phyloP scores from a whole-genome alignment of 1,140 invertebrate species.

The Solenopsis fugax region DNA sequence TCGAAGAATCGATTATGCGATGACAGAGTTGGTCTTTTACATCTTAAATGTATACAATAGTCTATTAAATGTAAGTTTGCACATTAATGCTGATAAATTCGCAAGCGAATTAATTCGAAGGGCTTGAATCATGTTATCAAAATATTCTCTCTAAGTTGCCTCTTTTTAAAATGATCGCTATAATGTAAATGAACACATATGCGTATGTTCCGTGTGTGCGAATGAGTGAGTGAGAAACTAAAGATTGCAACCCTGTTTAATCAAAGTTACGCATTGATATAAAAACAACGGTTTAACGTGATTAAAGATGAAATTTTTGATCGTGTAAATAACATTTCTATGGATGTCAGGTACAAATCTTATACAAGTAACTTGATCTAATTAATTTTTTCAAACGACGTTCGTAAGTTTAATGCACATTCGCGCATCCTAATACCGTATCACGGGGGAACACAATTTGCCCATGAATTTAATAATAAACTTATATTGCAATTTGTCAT shows the following conservation, averaged over 20 bases:
- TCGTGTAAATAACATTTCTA: slow-evolving; percentile 70
- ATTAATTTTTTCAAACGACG: slow-evolving; percentile 60
- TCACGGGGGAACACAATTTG: slow-evolving; percentile 80
- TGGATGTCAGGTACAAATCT: slow-evolving; percentile 83
- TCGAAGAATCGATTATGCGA: not conserved
- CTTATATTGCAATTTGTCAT: slow-evolving; percentile 80
- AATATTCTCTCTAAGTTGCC: not conserved
- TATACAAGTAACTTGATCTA: slow-evolving; percentile 75
- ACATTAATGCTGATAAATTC: not conserved
- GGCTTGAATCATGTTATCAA: slow-evolving; percentile 1
- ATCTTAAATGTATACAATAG: slow-evolving; percentile 10
- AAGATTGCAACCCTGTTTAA: slow-evolving; percentile 24
- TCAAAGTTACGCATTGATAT: slow-evolving; percentile 16
- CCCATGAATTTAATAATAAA: slow-evolving; percentile 75
- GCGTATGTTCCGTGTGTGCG: not conserved
- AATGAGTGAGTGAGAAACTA: not conserved
- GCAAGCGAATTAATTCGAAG: slow-evolving; percentile 20
- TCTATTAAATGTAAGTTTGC: slow-evolving; percentile 1
- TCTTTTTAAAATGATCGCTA: not conserved
- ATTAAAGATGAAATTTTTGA: slow-evolving; percentile 56
- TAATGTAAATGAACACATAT: not conserved
- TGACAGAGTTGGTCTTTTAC: slow-evolving; percentile 1
- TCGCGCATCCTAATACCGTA: slow-evolving; percentile 78
- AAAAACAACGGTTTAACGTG: slow-evolving; percentile 57
- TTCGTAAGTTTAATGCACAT: slow-evolving; percentile 66